Percentiles rank a stretch among this genome's conserved stretches.
These are phyloP conservation scores for Saccostrea echinata DNA, from an alignment of 1,140 invertebrate genomes.

Conservation along the genomic window DNA sequence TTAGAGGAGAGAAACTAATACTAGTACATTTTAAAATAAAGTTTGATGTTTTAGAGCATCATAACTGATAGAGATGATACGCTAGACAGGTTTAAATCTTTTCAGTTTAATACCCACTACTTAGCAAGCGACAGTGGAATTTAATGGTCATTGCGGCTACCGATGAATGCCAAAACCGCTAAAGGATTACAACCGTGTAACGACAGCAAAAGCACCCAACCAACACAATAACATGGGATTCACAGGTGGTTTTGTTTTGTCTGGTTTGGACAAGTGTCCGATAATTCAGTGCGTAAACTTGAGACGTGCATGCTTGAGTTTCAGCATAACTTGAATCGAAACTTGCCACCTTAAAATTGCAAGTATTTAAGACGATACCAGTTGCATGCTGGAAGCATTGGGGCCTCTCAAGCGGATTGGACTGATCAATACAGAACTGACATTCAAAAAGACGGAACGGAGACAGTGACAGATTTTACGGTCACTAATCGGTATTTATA, in stretches of 20 bases:
- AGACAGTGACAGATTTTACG: background rate
- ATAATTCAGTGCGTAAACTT: too few species aligned
- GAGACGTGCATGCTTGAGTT: background rate
- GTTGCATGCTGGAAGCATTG: background rate
- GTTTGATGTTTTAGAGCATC: too few species aligned
- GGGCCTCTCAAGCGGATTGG: background rate
- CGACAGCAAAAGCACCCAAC: too few species aligned
- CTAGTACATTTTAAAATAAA: too few species aligned
- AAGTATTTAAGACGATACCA: background rate
- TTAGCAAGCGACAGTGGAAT: too few species aligned
- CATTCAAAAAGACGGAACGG: background rate
- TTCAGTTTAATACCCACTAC: too few species aligned
- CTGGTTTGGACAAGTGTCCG: too few species aligned
- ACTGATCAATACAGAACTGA: background rate
- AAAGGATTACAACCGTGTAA: too few species aligned
- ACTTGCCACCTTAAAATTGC: background rate
- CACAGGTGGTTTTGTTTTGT: too few species aligned
- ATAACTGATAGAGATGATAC: background rate
- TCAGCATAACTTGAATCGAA: background rate
- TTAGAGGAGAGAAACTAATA: background rate
- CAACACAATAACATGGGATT: too few species aligned
- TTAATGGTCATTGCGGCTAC: too few species aligned
- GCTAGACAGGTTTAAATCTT: background rate
- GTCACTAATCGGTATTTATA: background rate
- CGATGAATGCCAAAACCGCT: too few species aligned